Conservation (phyloP, 2,888 invertebrate species). For the Ligdia adustata region DNA sequence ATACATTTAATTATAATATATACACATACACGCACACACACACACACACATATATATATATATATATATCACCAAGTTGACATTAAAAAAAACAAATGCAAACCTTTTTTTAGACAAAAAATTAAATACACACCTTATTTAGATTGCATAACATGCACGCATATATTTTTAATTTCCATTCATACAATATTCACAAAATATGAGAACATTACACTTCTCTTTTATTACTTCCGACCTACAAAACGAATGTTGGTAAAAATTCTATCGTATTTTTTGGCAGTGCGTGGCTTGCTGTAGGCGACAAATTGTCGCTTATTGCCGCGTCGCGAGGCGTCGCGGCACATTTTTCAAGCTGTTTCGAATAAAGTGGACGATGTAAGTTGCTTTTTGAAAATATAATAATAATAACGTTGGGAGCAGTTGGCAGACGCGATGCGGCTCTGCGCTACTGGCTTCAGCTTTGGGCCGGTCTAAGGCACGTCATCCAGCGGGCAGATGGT, state of each 20-base stretch:
- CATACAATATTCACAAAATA: conserved; percentile 18
- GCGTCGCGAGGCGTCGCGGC: conserved; percentile 10
- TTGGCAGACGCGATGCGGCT: conserved; percentile 63
- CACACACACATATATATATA: no score
- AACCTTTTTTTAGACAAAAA: not conserved
- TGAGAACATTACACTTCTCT: conserved; percentile 21
- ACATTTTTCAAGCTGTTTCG: conserved; percentile 25
- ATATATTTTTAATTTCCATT: conserved; percentile 14
- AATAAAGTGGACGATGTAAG: conserved; percentile 30
- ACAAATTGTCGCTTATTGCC: conserved; percentile 18
- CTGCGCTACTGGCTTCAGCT: conserved; percentile 44
- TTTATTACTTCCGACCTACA: conserved; percentile 26
- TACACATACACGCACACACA: no score
- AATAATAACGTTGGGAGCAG: conserved; percentile 70
- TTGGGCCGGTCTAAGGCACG: no score
- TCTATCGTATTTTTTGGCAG: conserved; percentile 19
- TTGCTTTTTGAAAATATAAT: conserved; percentile 49
- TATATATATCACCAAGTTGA: no score
- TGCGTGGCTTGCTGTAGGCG: conserved; percentile 10
- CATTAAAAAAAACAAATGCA: not conserved
- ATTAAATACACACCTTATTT: not conserved
- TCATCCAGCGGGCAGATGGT: no score
- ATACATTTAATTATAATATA: no score
- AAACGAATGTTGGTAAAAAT: conserved; percentile 11
- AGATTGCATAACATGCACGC: not conserved